These are phyloP conservation scores for Tortrix viridana DNA, from an alignment of 2,888 invertebrate species.

Conservation along the genomic window DNA sequence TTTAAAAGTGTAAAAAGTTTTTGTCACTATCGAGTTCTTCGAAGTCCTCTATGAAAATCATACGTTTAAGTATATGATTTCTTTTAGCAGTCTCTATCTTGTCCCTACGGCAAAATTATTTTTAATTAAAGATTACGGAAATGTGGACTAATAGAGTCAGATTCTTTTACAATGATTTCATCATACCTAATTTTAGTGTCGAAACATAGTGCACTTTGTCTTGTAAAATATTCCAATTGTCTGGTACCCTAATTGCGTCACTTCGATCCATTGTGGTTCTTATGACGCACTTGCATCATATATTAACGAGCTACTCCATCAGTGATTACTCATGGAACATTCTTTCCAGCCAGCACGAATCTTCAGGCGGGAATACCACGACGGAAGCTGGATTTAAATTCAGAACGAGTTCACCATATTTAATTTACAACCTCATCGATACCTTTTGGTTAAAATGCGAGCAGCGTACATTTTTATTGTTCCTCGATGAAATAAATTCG, in stretches of 20 bases:
- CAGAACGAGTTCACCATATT: constrained; percentile 50
- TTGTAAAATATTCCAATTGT: background rate
- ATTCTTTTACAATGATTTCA: no score
- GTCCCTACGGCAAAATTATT: no score
- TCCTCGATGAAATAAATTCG: constrained; percentile 63
- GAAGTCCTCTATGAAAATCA: no score
- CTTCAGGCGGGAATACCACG: constrained; percentile 41
- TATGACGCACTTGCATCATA: constrained; percentile 50
- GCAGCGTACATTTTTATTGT: constrained; percentile 64
- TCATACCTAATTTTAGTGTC: background rate
- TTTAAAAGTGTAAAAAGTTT: no score
- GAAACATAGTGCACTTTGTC: background rate
- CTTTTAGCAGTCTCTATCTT: no score
- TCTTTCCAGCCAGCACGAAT: constrained; percentile 1
- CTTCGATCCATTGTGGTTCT: constrained; percentile 19
- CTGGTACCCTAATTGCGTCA: constrained; percentile 15
- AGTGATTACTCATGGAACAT: constrained; percentile 49
- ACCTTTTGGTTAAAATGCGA: constrained; percentile 59
- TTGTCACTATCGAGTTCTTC: no score
- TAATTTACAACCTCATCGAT: constrained; percentile 62
- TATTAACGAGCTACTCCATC: constrained; percentile 22
- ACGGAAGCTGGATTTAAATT: constrained; percentile 48
- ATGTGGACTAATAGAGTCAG: no score
- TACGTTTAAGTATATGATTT: no score
- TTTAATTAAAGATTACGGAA: no score